Conservation (phyloP, 2,113 vertebrate genomes). For the Excalfactoria chinensis region DNA sequence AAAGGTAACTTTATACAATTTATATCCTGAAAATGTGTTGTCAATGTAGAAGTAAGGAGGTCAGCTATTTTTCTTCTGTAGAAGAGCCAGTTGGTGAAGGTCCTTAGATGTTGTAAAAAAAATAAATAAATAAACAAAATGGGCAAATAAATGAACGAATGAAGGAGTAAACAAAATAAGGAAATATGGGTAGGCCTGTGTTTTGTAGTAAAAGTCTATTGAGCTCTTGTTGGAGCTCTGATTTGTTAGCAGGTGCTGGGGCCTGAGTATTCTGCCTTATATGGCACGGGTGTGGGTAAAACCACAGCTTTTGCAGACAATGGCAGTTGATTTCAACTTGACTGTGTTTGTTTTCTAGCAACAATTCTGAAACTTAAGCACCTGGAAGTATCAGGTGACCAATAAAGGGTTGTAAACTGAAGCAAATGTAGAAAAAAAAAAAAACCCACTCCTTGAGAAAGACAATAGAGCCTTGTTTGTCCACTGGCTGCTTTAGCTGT, state of each 20-base stretch:
- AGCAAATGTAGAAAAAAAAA: background rate
- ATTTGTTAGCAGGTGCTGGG: background rate
- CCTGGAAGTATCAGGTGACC: background rate
- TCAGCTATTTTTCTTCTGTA: background rate
- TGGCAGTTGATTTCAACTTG: background rate
- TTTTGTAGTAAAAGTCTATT: rapidly evolving
- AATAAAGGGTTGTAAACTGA: background rate
- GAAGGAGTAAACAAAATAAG: background rate
- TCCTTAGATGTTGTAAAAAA: background rate
- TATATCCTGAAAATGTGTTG: background rate
- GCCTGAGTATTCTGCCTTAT: background rate
- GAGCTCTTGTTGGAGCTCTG: background rate
- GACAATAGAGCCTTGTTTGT: background rate
- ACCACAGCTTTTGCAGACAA: background rate
- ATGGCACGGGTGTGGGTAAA: background rate
- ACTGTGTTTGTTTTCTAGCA: background rate
- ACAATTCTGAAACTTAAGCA: background rate
- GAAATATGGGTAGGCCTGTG: background rate
- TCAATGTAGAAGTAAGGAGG: background rate
- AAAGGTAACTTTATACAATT: background rate
- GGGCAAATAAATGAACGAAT: background rate
- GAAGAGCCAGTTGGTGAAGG: background rate
- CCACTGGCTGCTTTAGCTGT: background rate
- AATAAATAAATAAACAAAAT: background rate
- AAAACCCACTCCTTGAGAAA: background rate